Conservation (phyloP, 2,113 vertebrate species). For the Callorhinus ursinus region DNA sequence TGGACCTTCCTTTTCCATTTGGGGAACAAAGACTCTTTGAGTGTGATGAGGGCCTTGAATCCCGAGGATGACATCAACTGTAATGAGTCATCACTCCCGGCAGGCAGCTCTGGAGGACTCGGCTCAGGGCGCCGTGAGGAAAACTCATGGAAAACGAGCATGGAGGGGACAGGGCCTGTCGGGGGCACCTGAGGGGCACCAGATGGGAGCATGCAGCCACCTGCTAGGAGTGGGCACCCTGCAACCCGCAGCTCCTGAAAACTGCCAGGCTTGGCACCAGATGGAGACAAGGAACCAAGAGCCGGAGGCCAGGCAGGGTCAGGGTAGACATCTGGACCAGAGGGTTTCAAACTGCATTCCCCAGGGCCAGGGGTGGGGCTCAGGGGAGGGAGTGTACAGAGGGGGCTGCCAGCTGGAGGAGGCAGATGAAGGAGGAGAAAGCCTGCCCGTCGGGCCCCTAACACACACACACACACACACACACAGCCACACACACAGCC, state of each 20-base stretch:
- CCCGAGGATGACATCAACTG: conserved; percentile 62
- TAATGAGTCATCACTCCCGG: conserved; percentile 58
- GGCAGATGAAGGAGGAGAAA: too few relatives aligned
- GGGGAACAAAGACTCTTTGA: conserved; percentile 75
- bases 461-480: rapidly evolving
- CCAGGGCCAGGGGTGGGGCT: not conserved
- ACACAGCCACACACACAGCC: rapidly evolving
- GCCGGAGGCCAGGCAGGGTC: not conserved
- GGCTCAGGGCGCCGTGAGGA: not conserved
- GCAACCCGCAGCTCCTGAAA: not conserved
- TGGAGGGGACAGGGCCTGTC: not conserved
- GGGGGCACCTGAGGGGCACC: rapidly evolving
- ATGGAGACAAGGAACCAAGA: not conserved
- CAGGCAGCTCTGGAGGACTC: conserved; percentile 28
- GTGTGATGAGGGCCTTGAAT: not conserved
- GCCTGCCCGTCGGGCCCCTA: rapidly evolving
- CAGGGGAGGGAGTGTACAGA: not conserved
- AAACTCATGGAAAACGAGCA: not conserved
- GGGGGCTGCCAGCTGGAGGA: not conserved
- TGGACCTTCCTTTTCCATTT: conserved; percentile 46
- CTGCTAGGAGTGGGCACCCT: not conserved
- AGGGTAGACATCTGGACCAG: not conserved
- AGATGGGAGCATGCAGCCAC: rapidly evolving
- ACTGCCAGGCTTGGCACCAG: rapidly evolving
- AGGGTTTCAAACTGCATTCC: not conserved